Conservation (phyloP, 2,113 vertebrate genomes). For the Python bivittatus region DNA sequence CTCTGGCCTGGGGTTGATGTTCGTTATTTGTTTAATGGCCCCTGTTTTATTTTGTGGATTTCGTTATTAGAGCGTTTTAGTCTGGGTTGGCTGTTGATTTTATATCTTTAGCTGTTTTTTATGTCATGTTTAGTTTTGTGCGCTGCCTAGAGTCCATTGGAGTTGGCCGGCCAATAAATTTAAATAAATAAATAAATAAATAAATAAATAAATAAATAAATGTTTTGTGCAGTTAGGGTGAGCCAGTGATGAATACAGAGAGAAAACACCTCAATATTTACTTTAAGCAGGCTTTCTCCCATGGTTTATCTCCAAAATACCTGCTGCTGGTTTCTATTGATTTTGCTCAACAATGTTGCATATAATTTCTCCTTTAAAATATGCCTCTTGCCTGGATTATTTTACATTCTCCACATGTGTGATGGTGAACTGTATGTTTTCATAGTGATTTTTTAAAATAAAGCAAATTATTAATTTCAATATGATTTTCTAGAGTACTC, state of each 20-base stretch:
- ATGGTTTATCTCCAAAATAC: constrained; percentile 43
- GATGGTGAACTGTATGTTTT: not conserved
- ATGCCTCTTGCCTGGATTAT: constrained; percentile 17
- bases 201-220: not conserved
- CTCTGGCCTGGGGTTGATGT: no score
- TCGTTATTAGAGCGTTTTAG: not conserved
- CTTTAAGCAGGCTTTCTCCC: not conserved
- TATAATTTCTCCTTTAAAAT: constrained; percentile 11
- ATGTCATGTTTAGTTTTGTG: not conserved
- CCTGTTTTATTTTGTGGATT: not conserved
- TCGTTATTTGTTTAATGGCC: no score
- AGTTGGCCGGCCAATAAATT: not conserved
- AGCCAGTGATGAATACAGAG: constrained; percentile 24
- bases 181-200: not conserved
- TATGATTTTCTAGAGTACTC: constrained; percentile 19
- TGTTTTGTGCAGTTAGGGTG: constrained; percentile 50
- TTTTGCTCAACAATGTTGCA: constrained; percentile 21
- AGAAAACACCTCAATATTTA: constrained; percentile 11
- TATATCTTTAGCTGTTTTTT: not conserved
- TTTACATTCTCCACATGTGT: not conserved
- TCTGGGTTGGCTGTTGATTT: not conserved
- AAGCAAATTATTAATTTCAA: constrained; percentile 16
- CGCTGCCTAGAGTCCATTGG: not conserved
- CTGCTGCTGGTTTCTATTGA: constrained; percentile 6
- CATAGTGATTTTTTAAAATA: not conserved